phyloP scores from a whole-genome alignment of 2,797 vertebrate species.

The Cuniculus paca region DNA sequence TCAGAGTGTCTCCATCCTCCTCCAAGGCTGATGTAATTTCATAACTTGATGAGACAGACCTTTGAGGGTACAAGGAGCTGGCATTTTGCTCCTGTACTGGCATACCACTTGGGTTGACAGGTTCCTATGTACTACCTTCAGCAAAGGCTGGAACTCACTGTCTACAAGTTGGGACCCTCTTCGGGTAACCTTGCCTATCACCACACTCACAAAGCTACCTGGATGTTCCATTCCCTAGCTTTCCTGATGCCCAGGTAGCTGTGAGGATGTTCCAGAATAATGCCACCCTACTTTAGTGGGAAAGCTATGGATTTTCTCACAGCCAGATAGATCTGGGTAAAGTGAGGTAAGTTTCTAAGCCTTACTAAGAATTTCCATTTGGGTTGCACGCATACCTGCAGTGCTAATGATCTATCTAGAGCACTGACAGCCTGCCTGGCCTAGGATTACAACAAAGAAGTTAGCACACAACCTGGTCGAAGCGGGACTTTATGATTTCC shows the following conservation, averaged over 20 bases:
- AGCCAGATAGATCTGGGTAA: neutral
- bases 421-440: neutral
- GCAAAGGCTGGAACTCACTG: neutral
- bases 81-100: neutral
- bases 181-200: neutral
- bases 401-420: neutral
- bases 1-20: neutral
- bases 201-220: neutral
- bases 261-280: neutral
- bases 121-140: neutral
- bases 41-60: neutral
- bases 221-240: neutral
- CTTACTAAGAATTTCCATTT: neutral
- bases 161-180: neutral
- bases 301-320: neutral
- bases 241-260: neutral
- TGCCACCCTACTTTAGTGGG: neutral
- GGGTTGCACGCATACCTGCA: neutral
- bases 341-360: neutral
- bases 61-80: neutral
- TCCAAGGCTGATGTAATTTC: neutral
- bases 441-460: conserved; percentile 33
- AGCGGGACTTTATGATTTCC: conserved; percentile 2
- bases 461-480: neutral
- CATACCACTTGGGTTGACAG: neutral